Conservation (phyloP, 1,140 invertebrate genomes). For the Heliothis virescens region DNA sequence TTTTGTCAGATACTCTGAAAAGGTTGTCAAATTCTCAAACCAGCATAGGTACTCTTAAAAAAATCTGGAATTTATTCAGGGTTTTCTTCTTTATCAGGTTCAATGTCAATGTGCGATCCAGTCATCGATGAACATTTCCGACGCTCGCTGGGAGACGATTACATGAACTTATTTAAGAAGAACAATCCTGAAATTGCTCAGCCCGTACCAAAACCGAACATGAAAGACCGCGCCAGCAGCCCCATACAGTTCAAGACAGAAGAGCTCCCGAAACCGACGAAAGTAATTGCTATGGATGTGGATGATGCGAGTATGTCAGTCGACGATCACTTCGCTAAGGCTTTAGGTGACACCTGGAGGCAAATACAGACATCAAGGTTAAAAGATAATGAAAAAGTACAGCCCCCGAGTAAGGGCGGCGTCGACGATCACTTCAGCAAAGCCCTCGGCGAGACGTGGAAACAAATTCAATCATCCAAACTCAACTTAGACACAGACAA, state of each 20-base stretch:
- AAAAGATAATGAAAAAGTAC: slow-evolving; percentile 73
- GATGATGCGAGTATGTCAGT: slow-evolving; percentile 88
- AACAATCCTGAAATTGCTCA: slow-evolving; percentile 79
- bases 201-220: slow-evolving; percentile 81
- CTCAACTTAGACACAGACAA: slow-evolving; percentile 61
- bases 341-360: slow-evolving; percentile 97
- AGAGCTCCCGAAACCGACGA: slow-evolving; percentile 71
- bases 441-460: slow-evolving; percentile 97
- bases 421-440: slow-evolving; percentile 99
- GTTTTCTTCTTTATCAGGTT: slow-evolving; percentile 81
- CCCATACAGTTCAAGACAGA: slow-evolving; percentile 81
- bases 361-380: slow-evolving; percentile 90
- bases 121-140: slow-evolving; percentile 98
- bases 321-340: slow-evolving; percentile 98
- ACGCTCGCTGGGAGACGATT: slow-evolving; percentile 95
- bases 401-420: slow-evolving; percentile 63
- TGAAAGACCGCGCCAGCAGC: slow-evolving; percentile 83
- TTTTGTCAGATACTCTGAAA: too few relatives aligned
- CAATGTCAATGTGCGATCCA: slow-evolving; percentile 92
- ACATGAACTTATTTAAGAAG: slow-evolving; percentile 92
- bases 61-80: too few relatives aligned
- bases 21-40: too few relatives aligned
- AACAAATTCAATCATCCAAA: slow-evolving; percentile 90
- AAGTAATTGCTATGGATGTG: slow-evolving; percentile 85
- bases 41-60: too few relatives aligned